These are phyloP conservation scores for Dasyornis broadbenti DNA, from an alignment of 2,113 vertebrate genomes.

Conservation along the genomic window DNA sequence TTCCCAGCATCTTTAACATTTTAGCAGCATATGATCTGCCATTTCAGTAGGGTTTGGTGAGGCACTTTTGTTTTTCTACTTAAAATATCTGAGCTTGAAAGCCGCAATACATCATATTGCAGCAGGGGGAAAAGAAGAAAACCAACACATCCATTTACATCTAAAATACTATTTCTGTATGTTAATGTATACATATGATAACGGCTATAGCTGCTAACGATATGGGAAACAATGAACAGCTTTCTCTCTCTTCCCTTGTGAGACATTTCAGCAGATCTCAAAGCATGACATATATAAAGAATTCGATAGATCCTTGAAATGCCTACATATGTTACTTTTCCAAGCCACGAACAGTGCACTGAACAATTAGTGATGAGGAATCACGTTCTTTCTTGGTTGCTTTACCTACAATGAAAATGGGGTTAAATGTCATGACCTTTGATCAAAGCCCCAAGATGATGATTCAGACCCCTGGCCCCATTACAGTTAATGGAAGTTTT, in stretches of 20 bases:
- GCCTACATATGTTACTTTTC: background rate
- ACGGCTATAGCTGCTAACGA: background rate
- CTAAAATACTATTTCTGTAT: background rate
- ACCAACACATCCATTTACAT: background rate
- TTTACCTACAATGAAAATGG: background rate
- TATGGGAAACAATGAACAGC: background rate
- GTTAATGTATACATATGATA: background rate
- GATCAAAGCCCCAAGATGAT: background rate
- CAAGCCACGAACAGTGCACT: background rate
- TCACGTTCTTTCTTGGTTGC: background rate
- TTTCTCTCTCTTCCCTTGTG: background rate
- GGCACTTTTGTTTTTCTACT: background rate
- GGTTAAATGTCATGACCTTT: background rate
- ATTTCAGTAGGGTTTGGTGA: background rate
- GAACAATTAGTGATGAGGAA: background rate
- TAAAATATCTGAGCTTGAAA: background rate
- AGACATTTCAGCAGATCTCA: background rate
- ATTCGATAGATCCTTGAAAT: background rate
- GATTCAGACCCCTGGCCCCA: background rate
- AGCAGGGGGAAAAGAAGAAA: background rate
- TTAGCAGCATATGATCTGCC: background rate
- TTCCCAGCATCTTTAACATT: conserved; percentile 2
- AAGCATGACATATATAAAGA: background rate
- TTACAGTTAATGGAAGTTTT: conserved; percentile 1
- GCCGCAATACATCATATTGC: background rate